Evolutionary conservation across 2,888 invertebrate genomes (phyloP), one percentile per base, ranked within the genome.

Genomic region (Eupeodes latifasciatus): DNA sequence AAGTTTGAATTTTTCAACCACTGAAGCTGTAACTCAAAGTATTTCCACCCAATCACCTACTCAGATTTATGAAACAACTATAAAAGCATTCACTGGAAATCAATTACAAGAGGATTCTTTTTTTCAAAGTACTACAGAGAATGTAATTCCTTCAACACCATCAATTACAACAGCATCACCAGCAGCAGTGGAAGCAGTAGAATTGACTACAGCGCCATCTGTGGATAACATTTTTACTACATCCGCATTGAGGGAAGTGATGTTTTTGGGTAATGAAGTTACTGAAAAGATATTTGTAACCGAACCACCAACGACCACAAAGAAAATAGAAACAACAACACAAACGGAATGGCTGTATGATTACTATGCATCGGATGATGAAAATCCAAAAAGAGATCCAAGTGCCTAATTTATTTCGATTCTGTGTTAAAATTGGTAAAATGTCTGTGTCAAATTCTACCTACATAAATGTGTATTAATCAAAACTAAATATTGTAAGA

Each of bases 281-380:
- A 47, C 69, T 11, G 66, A 51, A 6, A 19, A 36, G 27, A 40
- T 16, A 16, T 36, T 49, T 0, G 2, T 62, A 2, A 2, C 14
- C n/a, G 34, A 81, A 0, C 57, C 49, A 5, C 64, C 34, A 11
- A 69, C 80, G 0, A 51, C 76, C 3, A 69, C 79, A 40, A 74
- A 19, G 5, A 71, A 27, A 10, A 64, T 74, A 1, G 16, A 34
- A 14, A 64, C 72, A 4, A 85, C 85, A 53, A 74, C 85, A 4
- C 88, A 69, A 71, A 64, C 81, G 5, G 88, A 88, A 67, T 88
- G 84, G 88, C 36, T 81, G 11, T 88, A 88, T 53, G 88, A 88
- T 62, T 88, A 88, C 27, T 88, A 85, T 79, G 80, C 62, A 6
- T 75, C 74, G 40, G 88, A 88, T 7, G 88, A 88, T 16, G 88